Conservation (phyloP, 1,140 invertebrate genomes). For the Aphelenchoides besseyi region DNA sequence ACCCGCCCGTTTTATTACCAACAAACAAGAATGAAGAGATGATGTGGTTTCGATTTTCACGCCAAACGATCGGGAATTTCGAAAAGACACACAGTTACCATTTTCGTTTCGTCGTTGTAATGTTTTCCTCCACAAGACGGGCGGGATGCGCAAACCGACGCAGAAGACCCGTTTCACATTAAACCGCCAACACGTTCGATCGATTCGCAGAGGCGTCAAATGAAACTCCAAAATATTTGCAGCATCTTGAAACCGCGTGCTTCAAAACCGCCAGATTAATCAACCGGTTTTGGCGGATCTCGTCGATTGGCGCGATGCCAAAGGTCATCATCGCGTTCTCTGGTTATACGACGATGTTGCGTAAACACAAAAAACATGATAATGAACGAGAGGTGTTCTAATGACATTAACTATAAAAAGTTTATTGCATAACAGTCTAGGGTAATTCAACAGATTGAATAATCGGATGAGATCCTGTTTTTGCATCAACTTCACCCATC, state of each 20-base stretch:
- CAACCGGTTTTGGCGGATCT: neutral
- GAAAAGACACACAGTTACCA: neutral
- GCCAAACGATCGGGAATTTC: neutral
- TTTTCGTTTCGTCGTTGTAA: neutral
- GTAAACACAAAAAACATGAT: neutral
- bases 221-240: no score
- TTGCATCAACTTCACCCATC: conserved; percentile 13
- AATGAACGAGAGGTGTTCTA: neutral
- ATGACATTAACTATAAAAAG: no score
- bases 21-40: neutral
- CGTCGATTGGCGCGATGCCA: neutral
- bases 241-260: no score
- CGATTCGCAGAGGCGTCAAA: no score
- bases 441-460: neutral
- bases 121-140: neutral
- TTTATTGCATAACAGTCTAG: no score
- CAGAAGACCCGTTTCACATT: neutral
- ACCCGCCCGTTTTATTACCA: neutral
- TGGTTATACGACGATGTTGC: neutral
- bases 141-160: neutral
- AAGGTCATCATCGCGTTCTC: neutral
- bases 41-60: conserved; percentile 5
- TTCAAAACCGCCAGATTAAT: neutral
- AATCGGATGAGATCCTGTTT: conserved; percentile 10
- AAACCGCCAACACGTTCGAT: neutral